phyloP scores from a whole-genome alignment of 2,113 vertebrate species.

The Oceanites oceanicus region DNA sequence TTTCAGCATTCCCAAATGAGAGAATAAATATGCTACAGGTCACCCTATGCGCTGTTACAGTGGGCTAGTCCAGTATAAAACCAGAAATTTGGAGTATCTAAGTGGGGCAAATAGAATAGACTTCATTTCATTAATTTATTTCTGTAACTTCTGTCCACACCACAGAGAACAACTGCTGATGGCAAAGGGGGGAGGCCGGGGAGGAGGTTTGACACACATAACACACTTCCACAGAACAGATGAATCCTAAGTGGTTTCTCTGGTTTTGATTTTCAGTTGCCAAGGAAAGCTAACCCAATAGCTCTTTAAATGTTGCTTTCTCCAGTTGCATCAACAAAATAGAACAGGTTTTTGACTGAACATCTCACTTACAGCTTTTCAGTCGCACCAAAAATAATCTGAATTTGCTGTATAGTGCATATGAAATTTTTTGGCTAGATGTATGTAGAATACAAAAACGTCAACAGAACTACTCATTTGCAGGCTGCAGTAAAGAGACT shows the following conservation, averaged over 20 bases:
- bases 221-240: not conserved
- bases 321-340: not conserved
- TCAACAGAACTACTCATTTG: not conserved
- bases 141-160: not conserved
- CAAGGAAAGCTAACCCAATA: not conserved
- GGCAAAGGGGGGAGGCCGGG: not conserved
- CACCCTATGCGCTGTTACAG: not conserved
- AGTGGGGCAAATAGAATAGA: not conserved
- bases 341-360: not conserved
- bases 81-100: not conserved
- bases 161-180: not conserved
- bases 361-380: not conserved
- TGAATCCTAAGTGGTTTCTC: not conserved
- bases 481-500: not conserved
- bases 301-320: not conserved
- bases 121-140: not conserved
- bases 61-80: not conserved
- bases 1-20: not conserved
- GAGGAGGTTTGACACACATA: not conserved
- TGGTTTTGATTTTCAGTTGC: not conserved
- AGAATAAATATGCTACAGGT: not conserved
- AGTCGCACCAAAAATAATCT: not conserved
- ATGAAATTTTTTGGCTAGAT: not conserved
- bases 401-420: not conserved
- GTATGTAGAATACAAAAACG: not conserved